Evolutionary conservation across 1,140 invertebrate genomes (phyloP).

Genomic region (Zaprionus ghesquierei): DNA sequence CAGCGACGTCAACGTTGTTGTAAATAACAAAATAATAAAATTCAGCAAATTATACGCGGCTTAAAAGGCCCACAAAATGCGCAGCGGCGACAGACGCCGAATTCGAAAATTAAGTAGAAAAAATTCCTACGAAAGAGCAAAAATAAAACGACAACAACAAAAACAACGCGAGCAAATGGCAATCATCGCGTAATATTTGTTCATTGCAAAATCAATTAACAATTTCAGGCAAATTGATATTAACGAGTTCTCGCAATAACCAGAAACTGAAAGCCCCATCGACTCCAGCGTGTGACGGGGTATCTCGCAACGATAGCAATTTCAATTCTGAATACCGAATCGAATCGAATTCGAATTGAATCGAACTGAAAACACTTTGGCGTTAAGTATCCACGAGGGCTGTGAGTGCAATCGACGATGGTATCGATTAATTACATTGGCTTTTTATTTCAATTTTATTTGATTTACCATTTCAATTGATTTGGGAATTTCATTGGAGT

Average conservation of each 20-base stretch:
- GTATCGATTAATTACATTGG: not conserved
- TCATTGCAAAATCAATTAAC: slow-evolving; percentile 82
- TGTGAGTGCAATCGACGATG: not conserved
- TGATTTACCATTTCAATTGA: not conserved
- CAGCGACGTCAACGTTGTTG: slow-evolving; percentile 41
- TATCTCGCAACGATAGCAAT: slow-evolving; percentile 35
- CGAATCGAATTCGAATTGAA: slow-evolving; percentile 39
- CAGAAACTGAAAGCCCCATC: slow-evolving; percentile 40
- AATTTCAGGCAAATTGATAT: slow-evolving; percentile 80
- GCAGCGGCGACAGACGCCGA: slow-evolving; percentile 3
- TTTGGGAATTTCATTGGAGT: not conserved
- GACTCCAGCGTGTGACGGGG: not conserved
- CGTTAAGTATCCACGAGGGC: not conserved
- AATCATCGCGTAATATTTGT: slow-evolving; percentile 78
- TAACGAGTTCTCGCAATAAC: slow-evolving; percentile 79
- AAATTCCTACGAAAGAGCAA: slow-evolving; percentile 52
- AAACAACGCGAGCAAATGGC: slow-evolving; percentile 22
- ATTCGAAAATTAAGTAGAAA: slow-evolving; percentile 38
- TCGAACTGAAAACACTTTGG: slow-evolving; percentile 50
- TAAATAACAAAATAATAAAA: slow-evolving; percentile 74
- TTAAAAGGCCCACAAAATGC: slow-evolving; percentile 48
- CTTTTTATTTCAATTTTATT: not conserved
- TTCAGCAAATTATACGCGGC: slow-evolving; percentile 57
- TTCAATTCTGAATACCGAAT: slow-evolving; percentile 30
- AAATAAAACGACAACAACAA: slow-evolving; percentile 6